Base-by-base conservation (phyloP, 2,113 vertebrate genomes). In the Acanthisitta chloris region DNA sequence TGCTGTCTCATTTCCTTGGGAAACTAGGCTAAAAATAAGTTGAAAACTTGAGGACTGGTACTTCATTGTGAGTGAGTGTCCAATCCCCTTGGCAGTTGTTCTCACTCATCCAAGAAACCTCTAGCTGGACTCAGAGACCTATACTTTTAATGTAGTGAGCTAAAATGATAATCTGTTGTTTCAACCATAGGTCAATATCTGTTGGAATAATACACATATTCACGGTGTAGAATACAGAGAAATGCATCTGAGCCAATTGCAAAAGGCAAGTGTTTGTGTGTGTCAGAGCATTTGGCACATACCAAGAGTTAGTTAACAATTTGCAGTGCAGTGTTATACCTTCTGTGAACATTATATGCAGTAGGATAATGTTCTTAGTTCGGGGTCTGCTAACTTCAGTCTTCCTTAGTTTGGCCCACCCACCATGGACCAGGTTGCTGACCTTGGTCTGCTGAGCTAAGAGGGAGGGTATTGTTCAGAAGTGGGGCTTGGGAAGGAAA, bases 1-100 rank as follows among this genome's bases (percentile, higher is more conserved):
- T 92, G 81, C 81, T 94, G 93, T 94, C 92, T 96, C 55, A 89
- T 91, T 94, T 95, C 34, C 72, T 96, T 86, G 77, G 81, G 59
- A 96, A 94, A 91, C 72, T 28, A 81, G 77, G 26, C 64, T 96
- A 86, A 95, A 94, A 94, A 70, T 88, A 96, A 81, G n/a, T 40
- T 74, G 55, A 62, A 73, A 74, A 67, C 29, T 71, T 62, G 11
- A 19, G 59, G 16, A 51, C 51, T 34, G 67, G 26, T 90, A 36
- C 46, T 74, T 91, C 6, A 8, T 45, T 82, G 34, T 70, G 6
- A 85, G 20, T 29, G n/a, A 82, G 72, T 54, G 64, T 52, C 55
- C 87, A 40, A 33, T 36, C 12, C 19, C 54, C 42, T 74, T 86
- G 76, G 42, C 76, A 88, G 77, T 86, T 17, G 17, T 72, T 65